phyloP scores from a whole-genome alignment of 2,113 vertebrate genomes.

The Pagrus major region DNA sequence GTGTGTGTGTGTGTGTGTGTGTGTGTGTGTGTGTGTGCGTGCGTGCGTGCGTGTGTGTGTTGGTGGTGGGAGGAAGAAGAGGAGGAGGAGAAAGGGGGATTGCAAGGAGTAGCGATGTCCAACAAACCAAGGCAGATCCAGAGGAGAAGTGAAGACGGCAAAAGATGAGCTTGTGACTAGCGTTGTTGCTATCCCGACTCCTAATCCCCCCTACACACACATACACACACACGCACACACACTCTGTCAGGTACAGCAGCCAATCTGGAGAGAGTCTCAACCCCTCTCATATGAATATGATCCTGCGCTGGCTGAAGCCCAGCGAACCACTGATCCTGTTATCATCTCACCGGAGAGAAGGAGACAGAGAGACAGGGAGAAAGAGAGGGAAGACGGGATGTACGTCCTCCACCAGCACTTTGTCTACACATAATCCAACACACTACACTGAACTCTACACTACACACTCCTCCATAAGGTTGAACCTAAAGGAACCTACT shows the following conservation, averaged over 20 bases:
- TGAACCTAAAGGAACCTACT: slow-evolving; percentile 21
- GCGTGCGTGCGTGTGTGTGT: slow-evolving; percentile 22
- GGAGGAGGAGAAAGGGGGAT: slow-evolving; percentile 2
- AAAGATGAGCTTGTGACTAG: slow-evolving; percentile 72
- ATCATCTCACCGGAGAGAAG: slow-evolving; percentile 70
- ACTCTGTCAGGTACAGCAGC: slow-evolving; percentile 69
- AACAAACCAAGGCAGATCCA: slow-evolving; percentile 72
- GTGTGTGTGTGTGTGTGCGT: slow-evolving; percentile 37
- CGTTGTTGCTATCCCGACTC: slow-evolving; percentile 60
- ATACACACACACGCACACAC: too few relatives aligned
- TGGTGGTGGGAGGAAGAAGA: background rate
- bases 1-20: slow-evolving; percentile 24
- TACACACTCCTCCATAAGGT: slow-evolving; percentile 19
- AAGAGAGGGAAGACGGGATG: slow-evolving; percentile 18
- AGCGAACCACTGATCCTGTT: slow-evolving; percentile 77
- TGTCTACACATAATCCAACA: background rate
- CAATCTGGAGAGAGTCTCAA: slow-evolving; percentile 70
- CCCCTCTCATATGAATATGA: slow-evolving; percentile 76
- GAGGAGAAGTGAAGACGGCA: slow-evolving; percentile 61
- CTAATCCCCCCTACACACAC: slow-evolving; percentile 78
- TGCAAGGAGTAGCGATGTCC: slow-evolving; percentile 74
- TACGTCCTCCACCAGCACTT: slow-evolving; percentile 11
- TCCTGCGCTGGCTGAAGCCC: slow-evolving; percentile 71
- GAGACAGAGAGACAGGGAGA: slow-evolving; percentile 32
- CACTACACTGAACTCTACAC: background rate